Conservation (phyloP, 1,140 invertebrate species). For the Drosophila pseudoobscura region DNA sequence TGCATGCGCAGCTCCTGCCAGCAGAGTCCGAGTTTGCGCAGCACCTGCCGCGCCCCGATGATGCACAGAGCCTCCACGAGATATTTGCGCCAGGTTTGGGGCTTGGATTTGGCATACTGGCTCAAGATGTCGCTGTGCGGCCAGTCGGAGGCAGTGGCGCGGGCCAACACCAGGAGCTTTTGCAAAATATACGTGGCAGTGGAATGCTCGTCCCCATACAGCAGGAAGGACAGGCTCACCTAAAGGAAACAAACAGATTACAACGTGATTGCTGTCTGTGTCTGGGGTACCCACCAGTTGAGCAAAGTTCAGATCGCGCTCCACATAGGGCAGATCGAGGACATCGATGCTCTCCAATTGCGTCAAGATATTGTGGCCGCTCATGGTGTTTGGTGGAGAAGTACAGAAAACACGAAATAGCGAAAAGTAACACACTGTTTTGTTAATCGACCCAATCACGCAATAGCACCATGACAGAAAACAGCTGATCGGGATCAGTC, state of each 20-base stretch:
- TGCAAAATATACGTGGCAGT: conserved; percentile 62
- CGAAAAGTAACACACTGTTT: background rate
- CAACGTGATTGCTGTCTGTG: background rate
- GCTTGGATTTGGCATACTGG: conserved; percentile 56
- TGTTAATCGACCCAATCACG: too few relatives aligned
- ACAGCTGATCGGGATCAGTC: conserved; percentile 14
- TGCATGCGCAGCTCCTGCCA: conserved; percentile 56
- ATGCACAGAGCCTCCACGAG: conserved; percentile 72
- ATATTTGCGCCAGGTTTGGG: conserved; percentile 45
- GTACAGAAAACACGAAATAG: conserved; percentile 3
- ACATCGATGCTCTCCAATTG: conserved; percentile 48
- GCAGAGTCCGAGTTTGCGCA: conserved; percentile 65
- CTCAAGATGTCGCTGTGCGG: conserved; percentile 51
- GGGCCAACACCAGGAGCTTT: conserved; percentile 45
- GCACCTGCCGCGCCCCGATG: conserved; percentile 54
- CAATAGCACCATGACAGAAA: background rate
- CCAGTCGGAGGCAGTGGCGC: background rate
- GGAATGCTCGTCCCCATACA: conserved; percentile 58
- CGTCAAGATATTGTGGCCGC: conserved; percentile 17
- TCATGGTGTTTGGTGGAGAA: conserved; percentile 35
- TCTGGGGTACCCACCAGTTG: conserved; percentile 48
- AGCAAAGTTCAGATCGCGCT: conserved; percentile 61
- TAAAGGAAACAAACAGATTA: background rate
- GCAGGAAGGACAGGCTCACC: conserved; percentile 66
- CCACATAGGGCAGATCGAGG: conserved; percentile 66